Evolutionary conservation across 2,888 invertebrate species (phyloP).

Genomic region (Allophyes oxyacanthae): DNA sequence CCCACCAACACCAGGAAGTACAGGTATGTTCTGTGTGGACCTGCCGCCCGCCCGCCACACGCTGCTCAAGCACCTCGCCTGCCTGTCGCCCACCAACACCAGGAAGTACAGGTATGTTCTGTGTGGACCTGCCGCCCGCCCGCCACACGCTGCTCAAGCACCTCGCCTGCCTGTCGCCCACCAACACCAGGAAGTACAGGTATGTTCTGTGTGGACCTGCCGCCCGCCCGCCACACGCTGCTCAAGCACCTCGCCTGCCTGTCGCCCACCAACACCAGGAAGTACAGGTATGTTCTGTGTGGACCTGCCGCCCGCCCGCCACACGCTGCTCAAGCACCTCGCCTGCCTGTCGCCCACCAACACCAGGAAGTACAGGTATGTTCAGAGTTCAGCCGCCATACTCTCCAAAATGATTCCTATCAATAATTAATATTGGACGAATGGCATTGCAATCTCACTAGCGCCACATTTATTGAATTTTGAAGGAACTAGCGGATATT

Average conservation of each 20-base stretch:
- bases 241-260: conserved; percentile 74
- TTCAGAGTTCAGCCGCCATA: conserved; percentile 34
- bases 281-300: too few species aligned
- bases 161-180: conserved; percentile 73
- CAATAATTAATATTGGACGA: too few species aligned
- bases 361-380: conserved; percentile 73
- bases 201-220: too few species aligned
- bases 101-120: conserved; percentile 34
- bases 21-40: too few species aligned
- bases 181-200: conserved; percentile 60
- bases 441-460: too few species aligned
- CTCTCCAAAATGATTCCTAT: too few species aligned
- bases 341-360: conserved; percentile 72
- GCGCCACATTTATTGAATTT: too few species aligned
- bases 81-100: conserved; percentile 70
- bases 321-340: conserved; percentile 68
- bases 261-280: conserved; percentile 68
- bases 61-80: conserved; percentile 73
- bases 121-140: too few species aligned
- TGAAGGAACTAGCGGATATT: too few species aligned
- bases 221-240: conserved; percentile 48
- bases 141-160: conserved; percentile 65
- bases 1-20: conserved; percentile 66
- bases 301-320: conserved; percentile 23
- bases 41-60: conserved; percentile 24